These are phyloP conservation scores for Andrena trimmerana DNA, from an alignment of 2,888 invertebrate species.

Conservation along the genomic window DNA sequence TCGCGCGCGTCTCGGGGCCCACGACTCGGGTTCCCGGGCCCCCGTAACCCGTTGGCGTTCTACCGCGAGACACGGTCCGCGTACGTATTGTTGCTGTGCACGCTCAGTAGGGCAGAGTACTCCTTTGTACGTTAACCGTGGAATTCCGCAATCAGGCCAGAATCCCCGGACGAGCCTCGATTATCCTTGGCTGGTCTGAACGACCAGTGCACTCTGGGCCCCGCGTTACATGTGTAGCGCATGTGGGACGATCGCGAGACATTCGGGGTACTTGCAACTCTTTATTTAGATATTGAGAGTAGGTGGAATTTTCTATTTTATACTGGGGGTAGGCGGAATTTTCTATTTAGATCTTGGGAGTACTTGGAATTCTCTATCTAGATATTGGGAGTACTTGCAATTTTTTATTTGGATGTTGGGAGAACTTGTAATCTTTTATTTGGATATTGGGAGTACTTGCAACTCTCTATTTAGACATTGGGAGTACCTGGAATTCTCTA, in stretches of 20 bases:
- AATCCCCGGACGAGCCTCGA: conserved; percentile 33
- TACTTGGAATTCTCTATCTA: too few relatives aligned
- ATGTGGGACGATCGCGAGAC: conserved; percentile 10
- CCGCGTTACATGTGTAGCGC: background rate
- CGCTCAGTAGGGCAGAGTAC: conserved; percentile 64
- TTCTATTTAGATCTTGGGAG: too few relatives aligned
- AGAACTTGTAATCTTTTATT: too few relatives aligned
- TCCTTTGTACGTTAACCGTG: conserved; percentile 49
- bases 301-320: too few relatives aligned
- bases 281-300: too few relatives aligned
- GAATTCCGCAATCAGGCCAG: conserved; percentile 43
- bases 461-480: too few relatives aligned
- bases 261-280: background rate
- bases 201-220: background rate
- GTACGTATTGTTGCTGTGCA: conserved; percentile 74
- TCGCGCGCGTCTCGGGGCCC: conserved; percentile 67
- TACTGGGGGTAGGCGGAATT: too few relatives aligned
- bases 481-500: too few relatives aligned
- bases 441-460: background rate
- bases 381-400: too few relatives aligned
- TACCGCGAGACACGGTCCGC: conserved; percentile 50
- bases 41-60: conserved; percentile 71
- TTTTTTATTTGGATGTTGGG: too few relatives aligned
- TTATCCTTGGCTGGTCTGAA: conserved; percentile 13
- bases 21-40: conserved; percentile 72